Percentiles rank a stretch among this genome's conserved stretches.
These are phyloP conservation scores for Bellardia bayeri DNA, from an alignment of 2,888 invertebrate species.

Conservation along the genomic window DNA sequence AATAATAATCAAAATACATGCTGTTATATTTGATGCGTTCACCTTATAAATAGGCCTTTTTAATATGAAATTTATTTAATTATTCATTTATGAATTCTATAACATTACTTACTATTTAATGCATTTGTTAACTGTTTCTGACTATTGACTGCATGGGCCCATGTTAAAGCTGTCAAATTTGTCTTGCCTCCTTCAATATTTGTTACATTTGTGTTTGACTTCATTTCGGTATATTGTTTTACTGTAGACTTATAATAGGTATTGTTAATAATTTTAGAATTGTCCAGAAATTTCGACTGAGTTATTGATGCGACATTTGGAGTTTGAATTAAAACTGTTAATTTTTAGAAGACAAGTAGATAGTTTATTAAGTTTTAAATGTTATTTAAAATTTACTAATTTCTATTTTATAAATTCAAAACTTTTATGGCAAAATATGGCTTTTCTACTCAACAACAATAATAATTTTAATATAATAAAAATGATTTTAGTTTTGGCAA, in stretches of 20 bases:
- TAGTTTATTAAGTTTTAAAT: too few relatives aligned
- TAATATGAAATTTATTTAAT: too few relatives aligned
- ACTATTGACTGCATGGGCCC: conserved; percentile 95
- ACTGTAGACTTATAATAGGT: background rate
- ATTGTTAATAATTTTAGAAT: background rate
- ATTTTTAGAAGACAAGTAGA: background rate
- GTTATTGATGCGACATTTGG: background rate
- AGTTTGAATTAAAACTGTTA: background rate
- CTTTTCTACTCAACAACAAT: too few relatives aligned
- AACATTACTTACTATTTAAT: conserved; percentile 85
- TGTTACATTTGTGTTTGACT: background rate
- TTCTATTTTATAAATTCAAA: background rate
- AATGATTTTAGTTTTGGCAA: too few relatives aligned
- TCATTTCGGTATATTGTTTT: conserved; percentile 16
- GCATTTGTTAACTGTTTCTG: conserved; percentile 87
- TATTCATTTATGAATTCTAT: too few relatives aligned
- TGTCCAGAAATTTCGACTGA: background rate
- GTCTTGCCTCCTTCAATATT: conserved; percentile 75
- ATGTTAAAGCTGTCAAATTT: conserved; percentile 90
- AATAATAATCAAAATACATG: too few relatives aligned
- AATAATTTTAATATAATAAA: too few relatives aligned
- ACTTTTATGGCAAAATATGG: too few relatives aligned
- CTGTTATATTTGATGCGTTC: too few relatives aligned
- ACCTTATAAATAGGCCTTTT: too few relatives aligned
- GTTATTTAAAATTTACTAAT: background rate